A percentile compares a stretch with the other conserved stretches of the same genome.
phyloP scores from a whole-genome alignment of 2,113 vertebrate species.

The Benitochromis conjunctus region DNA sequence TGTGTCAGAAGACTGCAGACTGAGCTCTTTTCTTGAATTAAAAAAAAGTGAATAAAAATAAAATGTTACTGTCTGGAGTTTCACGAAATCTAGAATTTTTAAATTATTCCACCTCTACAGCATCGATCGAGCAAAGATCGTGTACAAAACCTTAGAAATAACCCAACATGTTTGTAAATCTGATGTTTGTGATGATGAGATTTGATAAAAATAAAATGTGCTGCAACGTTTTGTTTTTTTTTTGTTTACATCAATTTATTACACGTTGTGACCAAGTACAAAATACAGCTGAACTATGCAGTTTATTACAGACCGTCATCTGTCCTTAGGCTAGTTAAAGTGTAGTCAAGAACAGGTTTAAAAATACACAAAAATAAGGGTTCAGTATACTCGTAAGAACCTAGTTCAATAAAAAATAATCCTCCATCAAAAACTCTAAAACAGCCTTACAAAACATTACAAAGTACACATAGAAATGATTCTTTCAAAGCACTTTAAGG shows the following conservation, averaged over 20 bases:
- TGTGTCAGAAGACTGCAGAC: slow-evolving; percentile 17
- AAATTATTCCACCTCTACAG: slow-evolving; percentile 19
- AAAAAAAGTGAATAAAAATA: neutral
- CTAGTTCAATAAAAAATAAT: slow-evolving; percentile 76
- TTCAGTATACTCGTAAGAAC: slow-evolving; percentile 74
- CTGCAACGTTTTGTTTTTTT: neutral
- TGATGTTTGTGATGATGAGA: slow-evolving; percentile 40
- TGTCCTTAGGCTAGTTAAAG: slow-evolving; percentile 65
- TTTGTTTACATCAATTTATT: slow-evolving; percentile 76
- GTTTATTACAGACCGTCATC: slow-evolving; percentile 70
- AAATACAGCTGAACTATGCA: slow-evolving; percentile 78
- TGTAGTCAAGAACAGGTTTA: slow-evolving; percentile 72
- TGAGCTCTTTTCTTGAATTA: slow-evolving; percentile 8
- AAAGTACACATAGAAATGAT: slow-evolving; percentile 69
- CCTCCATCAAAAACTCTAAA: slow-evolving; percentile 70
- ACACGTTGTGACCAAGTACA: slow-evolving; percentile 78
- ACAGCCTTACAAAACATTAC: slow-evolving; percentile 75
- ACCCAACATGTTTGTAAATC: slow-evolving; percentile 36
- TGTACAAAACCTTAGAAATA: neutral
- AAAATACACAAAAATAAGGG: slow-evolving; percentile 76
- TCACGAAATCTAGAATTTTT: slow-evolving; percentile 54
- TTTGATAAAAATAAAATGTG: slow-evolving; percentile 56
- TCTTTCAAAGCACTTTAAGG: slow-evolving; percentile 69
- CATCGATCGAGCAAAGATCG: neutral
- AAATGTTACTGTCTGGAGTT: slow-evolving; percentile 16